Conservation (phyloP, 2,113 vertebrate species). For the Psammodynastes pulverulentus region DNA sequence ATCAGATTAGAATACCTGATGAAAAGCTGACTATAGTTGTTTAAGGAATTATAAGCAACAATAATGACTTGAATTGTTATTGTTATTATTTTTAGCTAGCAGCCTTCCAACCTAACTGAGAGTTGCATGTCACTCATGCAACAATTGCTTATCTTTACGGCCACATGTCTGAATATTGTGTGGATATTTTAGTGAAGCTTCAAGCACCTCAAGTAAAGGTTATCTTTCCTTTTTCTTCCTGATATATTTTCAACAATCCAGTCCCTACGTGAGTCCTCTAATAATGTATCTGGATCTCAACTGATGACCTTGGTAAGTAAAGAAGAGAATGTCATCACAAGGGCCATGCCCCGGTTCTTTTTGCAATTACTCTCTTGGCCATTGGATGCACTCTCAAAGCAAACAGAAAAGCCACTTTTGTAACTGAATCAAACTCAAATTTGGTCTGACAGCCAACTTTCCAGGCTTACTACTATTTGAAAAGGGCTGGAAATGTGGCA, state of each 20-base stretch:
- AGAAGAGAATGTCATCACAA: background rate
- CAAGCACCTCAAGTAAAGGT: background rate
- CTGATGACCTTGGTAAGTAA: background rate
- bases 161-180: background rate
- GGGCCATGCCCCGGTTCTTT: background rate
- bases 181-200: background rate
- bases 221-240: background rate
- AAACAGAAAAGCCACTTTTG: background rate
- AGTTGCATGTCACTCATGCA: background rate
- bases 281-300: background rate
- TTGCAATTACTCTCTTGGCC: background rate
- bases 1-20: background rate
- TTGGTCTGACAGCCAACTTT: conserved; percentile 11
- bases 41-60: background rate
- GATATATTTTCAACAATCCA: background rate
- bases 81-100: background rate
- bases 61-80: background rate
- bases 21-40: background rate
- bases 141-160: background rate
- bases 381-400: conserved; percentile 1
- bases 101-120: background rate
- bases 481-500: conserved; percentile 22
- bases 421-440: conserved; percentile 7
- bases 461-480: conserved; percentile 12
- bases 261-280: background rate